Percentiles rank a stretch among this genome's conserved stretches.
phyloP scores from a whole-genome alignment of 2,113 vertebrate species.

The Motacilla tschutschensis region DNA sequence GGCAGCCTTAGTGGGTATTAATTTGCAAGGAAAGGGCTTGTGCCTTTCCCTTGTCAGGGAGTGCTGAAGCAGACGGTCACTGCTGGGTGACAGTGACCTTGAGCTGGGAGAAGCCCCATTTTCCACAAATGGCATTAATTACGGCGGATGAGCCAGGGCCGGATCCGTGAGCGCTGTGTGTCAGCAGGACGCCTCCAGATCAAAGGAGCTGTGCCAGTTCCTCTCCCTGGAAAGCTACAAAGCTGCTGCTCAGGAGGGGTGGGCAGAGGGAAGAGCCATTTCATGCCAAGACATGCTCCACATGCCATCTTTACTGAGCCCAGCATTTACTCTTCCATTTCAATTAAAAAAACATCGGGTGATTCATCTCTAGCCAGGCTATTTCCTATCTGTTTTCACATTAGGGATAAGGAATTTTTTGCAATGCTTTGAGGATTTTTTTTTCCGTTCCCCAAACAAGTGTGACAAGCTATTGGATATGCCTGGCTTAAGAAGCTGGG shows the following conservation, averaged over 20 bases:
- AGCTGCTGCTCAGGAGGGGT: conserved; percentile 17
- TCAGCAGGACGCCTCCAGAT: conserved; percentile 10
- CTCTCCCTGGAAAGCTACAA: conserved; percentile 52
- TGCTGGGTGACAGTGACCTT: conserved; percentile 36
- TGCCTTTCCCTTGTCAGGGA: neutral
- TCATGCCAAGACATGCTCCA: conserved; percentile 37
- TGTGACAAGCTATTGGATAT: neutral
- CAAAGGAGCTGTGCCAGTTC: conserved; percentile 44
- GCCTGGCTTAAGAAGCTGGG: neutral
- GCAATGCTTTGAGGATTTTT: conserved; percentile 25
- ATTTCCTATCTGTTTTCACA: conserved; percentile 35
- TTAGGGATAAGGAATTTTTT: conserved; percentile 32
- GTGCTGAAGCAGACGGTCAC: neutral
- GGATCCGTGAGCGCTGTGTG: neutral
- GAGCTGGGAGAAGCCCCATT: neutral
- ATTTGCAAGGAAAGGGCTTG: neutral
- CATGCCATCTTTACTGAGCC: conserved; percentile 4
- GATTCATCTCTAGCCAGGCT: conserved; percentile 47
- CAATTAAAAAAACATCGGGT: neutral
- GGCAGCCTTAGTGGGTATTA: neutral
- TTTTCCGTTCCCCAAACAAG: neutral
- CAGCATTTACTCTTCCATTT: conserved; percentile 9
- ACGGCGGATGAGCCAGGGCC: neutral
- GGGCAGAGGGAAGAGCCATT: conserved; percentile 3
- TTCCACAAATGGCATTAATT: conserved; percentile 50